Evolutionary conservation across 2,113 vertebrate species (phyloP), one percentile per base, ranked within the genome.

Genomic region (Struthidea cinerea): DNA sequence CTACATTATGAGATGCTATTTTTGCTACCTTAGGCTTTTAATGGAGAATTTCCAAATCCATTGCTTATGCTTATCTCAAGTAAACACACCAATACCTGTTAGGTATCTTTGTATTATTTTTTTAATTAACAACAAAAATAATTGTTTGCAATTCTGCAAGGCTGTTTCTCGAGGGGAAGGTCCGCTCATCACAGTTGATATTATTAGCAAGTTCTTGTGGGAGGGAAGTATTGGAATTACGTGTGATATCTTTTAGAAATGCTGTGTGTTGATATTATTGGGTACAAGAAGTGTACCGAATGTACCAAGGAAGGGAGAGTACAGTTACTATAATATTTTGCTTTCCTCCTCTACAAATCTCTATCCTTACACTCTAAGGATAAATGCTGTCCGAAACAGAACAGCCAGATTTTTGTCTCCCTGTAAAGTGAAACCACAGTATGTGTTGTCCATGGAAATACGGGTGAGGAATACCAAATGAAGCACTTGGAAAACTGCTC

Each of bases 381-480:
- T 76, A 76, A 67, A 70, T 11, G 26, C 6, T 3, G 2, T 49
- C 32, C 26, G 47, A 80, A 88, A 39, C 2, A 1, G 3, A 47
- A 14, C 28, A 41, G 44, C 16, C 28, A 37, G 4, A n/a, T 21
- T 61, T 79, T 79, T 87, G 20, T 35, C 41, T 77, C 32, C 10
- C 9, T 60, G 24, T 15, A 3, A 12, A 2, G 60, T 41, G 50
- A 41, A 77, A 21, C 26, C 50, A 12, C 0, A 2, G 26, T 41
- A 5, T 1, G 0, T 33, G 42, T 37, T 89, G 53, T 69, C 42
- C 0, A 0, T 60, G 60, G 65, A 55, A 78, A n/a, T 27, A 3
- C 0, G 2, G 30, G 4, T 19, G 28, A 28, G 32, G 55, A 87
- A 9, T 68, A 52, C 14, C 35, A 56, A 10, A 9, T 44, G 3